Base-by-base conservation (phyloP, 1,140 invertebrate species). In the Drosophila mauritiana region DNA sequence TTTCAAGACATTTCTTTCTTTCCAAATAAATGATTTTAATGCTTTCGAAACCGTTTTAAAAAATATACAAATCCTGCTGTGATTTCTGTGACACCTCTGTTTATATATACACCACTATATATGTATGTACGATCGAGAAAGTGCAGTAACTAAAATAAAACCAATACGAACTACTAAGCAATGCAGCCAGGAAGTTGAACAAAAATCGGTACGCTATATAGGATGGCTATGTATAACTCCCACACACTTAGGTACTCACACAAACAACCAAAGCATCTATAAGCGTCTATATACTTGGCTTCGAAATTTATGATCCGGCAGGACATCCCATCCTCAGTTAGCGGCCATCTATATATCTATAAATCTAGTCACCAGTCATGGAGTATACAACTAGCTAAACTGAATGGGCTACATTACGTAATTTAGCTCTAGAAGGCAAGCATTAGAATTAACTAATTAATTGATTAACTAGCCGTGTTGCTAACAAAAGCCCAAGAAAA, bases 171-270 rank as follows among this genome's bases (percentile, higher is more conserved):
- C 34, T 48, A 68, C 40, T 43, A 54, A 63, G 74, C 68, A 76
- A 81, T 76, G 73, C 78, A 78, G 67, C 45, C 73, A 77, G 74
- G 70, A 82, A 82, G 74, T 54, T 67, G 72, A 76, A 39, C 34
- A 12, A 49, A 49, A 54, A 11, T 37, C 45, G 40, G 8, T 10
- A 46, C 27, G 42, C 53, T 43, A 59, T 55, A 73, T 40, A 46
- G 27, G 25, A 37, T 36, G 52, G 31, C 20, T 58, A 69, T 70
- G 11, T 17, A 51, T 57, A 76, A 43, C 40, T 15, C 25, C n/a
- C 25, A 27, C 46, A 46, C 17, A 12, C 22, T 0, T 15, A 49
- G n/a, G 15, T 20, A 67, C 27, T 77, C 48, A 40, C 45, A 25
- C 31, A 12, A 39, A 46, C 25, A 62, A 4, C 1, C 25, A 34